Evolutionary conservation across 2,888 invertebrate species (phyloP), one percentile per base, ranked within the genome.

Genomic region (Pseudococcus longispinus): DNA sequence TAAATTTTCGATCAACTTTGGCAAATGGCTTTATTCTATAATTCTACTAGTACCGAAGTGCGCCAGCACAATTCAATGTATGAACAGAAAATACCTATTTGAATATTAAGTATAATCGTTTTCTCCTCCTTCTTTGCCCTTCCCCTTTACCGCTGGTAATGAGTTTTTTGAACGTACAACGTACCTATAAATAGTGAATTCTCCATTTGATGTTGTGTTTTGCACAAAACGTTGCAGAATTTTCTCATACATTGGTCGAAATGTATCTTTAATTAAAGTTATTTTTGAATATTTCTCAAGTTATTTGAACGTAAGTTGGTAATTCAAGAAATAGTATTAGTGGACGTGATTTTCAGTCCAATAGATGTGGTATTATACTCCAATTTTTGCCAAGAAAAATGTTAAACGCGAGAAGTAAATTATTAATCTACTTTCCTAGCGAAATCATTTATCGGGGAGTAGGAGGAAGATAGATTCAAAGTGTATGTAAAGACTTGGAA

Each of bases 1-100:
- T 70, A 70, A 70, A 70, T 70, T 70, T 70, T 70, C 70, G 29
- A 70, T 70, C 70, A 70, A 70, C 70, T 70, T 70, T 29, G 70
- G 29, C 70, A 15, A 70, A 70, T 70, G 18, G 70, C 29, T 70
- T 70, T 70, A 70, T 29, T 70, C 70, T 11, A 70, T 70, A 70
- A 70, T 70, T 70, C 60, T 60, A 70, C 70, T 3, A 70, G n/a
- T 60, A 46, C 44, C 60, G n/a, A 60, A 26, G 1, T 9, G 65
- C 26, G 8, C 65, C 20, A 60, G 60, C 60, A 20, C n/a, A 26
- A 20, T 26, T 26, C 65, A 8, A 11, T 15, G 65, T 65, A 65
- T 65, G 26, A 26, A 8, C 23, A 23, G 65, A 65, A 65, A 26
- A 13, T 70, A 70, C 70, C 29, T 70, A 70, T 15, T 29, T 29